phyloP scores from a whole-genome alignment of 1,140 invertebrate genomes.

The Euura saliciscinereae region DNA sequence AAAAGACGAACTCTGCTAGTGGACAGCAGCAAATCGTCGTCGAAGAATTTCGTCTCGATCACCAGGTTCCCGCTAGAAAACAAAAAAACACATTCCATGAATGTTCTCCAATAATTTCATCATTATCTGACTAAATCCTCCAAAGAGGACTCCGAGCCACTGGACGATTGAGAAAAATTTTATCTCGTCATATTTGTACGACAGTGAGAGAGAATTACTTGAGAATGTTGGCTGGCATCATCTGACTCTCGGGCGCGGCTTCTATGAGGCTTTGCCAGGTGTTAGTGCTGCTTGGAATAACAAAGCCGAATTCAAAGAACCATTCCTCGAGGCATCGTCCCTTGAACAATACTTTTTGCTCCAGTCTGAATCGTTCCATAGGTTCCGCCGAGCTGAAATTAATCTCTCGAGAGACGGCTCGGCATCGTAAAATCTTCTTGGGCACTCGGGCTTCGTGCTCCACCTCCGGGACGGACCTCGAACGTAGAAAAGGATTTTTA shows the following conservation, averaged over 20 bases:
- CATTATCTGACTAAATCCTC: neutral
- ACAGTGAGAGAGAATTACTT: constrained; percentile 68
- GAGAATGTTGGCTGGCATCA: constrained; percentile 98
- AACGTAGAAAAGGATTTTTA: neutral
- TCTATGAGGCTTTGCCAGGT: constrained; percentile 99
- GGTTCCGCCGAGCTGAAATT: constrained; percentile 97
- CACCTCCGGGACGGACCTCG: constrained; percentile 77
- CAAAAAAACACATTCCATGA: constrained; percentile 36
- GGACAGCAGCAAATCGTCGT: constrained; percentile 93
- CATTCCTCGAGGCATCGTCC: constrained; percentile 92
- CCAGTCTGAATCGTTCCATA: constrained; percentile 96
- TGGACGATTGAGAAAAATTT: no score
- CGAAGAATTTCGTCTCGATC: constrained; percentile 98
- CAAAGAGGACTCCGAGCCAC: neutral
- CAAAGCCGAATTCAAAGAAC: constrained; percentile 99
- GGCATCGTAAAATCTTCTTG: constrained; percentile 94
- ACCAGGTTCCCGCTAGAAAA: constrained; percentile 94
- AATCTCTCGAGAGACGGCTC: constrained; percentile 95
- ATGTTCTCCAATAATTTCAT: neutral
- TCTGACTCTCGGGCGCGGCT: constrained; percentile 98
- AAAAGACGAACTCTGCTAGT: constrained; percentile 95
- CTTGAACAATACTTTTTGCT: constrained; percentile 89
- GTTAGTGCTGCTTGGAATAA: constrained; percentile 98
- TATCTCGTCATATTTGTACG: no score
- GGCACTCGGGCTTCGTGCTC: constrained; percentile 97